A percentile compares a stretch with the other conserved stretches of the same genome.
phyloP scores from a whole-genome alignment of 2,113 vertebrate species.

The Vanacampus margaritifer region DNA sequence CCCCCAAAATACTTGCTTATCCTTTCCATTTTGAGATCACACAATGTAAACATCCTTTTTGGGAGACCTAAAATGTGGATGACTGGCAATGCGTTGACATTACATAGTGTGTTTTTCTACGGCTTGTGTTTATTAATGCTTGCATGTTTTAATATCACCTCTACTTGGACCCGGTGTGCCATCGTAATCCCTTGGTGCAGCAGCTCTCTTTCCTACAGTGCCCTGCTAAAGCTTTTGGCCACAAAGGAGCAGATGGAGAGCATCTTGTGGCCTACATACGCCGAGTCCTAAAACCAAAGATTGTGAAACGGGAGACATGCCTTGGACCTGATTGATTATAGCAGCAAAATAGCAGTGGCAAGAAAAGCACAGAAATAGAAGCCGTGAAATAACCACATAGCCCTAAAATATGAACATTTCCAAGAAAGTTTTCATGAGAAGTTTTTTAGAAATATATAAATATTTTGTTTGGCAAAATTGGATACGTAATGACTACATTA shows the following conservation, averaged over 20 bases:
- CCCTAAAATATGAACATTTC: no score
- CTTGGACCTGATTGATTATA: conserved; percentile 23
- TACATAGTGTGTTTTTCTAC: not conserved
- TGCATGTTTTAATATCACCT: conserved; percentile 5
- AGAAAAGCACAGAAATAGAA: conserved; percentile 14
- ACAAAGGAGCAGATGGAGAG: conserved; percentile 55
- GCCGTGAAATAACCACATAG: not conserved
- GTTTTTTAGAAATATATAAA: no score
- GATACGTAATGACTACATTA: no score
- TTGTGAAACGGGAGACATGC: conserved; percentile 40
- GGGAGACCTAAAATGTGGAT: not conserved
- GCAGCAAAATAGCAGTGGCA: conserved; percentile 29
- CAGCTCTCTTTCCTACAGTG: conserved; percentile 11
- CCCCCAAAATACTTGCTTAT: not conserved
- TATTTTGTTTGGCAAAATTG: no score
- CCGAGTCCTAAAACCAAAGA: conserved; percentile 41
- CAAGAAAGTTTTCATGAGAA: not conserved
- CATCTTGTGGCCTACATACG: conserved; percentile 60
- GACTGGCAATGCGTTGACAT: not conserved
- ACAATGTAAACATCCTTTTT: not conserved
- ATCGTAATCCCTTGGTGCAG: conserved; percentile 3
- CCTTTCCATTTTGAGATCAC: not conserved
- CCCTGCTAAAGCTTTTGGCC: conserved; percentile 50
- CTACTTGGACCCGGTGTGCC: conserved; percentile 5
- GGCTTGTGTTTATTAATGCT: not conserved